These are phyloP conservation scores for Brachionus asplanchnoidis DNA, from an alignment of 1,140 invertebrate species.

Conservation along the genomic window DNA sequence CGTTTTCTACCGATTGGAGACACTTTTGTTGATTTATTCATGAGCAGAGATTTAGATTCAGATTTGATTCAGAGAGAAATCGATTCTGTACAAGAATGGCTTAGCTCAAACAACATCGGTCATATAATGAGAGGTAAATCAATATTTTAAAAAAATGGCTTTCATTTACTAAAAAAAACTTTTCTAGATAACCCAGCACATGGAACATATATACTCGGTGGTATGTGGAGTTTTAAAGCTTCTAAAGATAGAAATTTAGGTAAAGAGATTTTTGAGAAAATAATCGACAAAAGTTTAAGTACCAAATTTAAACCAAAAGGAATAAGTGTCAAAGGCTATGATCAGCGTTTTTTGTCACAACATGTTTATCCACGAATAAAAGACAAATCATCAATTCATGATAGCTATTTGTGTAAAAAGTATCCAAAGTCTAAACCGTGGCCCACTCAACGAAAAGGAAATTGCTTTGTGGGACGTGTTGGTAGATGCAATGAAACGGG, in stretches of 20 bases:
- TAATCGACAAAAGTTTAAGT: not conserved
- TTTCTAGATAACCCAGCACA: not conserved
- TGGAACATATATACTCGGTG: not conserved
- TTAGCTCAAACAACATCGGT: not conserved
- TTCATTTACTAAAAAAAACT: not conserved
- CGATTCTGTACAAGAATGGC: constrained; percentile 2
- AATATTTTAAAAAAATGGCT: too few relatives aligned
- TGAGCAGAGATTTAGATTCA: constrained; percentile 25
- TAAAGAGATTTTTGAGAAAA: not conserved
- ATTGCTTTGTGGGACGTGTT: not conserved
- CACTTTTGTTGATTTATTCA: not conserved
- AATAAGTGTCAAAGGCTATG: not conserved
- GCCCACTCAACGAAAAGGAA: not conserved
- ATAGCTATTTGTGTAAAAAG: not conserved
- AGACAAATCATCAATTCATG: not conserved
- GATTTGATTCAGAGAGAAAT: not conserved
- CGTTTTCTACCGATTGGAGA: constrained; percentile 10
- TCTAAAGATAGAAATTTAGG: not conserved
- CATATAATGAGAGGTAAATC: constrained; percentile 15
- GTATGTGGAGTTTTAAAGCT: not conserved
- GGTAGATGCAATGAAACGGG: not conserved
- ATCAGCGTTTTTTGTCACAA: not conserved
- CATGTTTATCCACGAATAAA: not conserved
- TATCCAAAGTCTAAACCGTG: not conserved
- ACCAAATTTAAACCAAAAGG: not conserved